Percentiles rank a stretch among this genome's conserved stretches.
These are phyloP conservation scores for Heliconius charithonia DNA, from an alignment of 2,888 invertebrate genomes.

Conservation along the genomic window DNA sequence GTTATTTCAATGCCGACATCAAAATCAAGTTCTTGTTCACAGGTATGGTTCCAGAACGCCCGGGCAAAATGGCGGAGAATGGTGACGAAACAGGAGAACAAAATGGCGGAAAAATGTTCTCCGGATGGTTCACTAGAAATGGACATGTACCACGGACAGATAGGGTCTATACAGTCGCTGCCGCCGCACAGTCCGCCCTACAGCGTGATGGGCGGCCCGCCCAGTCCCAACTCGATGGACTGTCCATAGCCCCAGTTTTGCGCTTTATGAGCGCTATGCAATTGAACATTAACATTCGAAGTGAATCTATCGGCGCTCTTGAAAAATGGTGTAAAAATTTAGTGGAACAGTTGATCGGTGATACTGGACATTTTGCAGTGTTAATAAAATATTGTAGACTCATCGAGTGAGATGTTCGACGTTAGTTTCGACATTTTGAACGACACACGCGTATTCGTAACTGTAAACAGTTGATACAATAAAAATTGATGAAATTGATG, in stretches of 20 bases:
- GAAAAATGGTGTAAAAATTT: slow-evolving; percentile 44
- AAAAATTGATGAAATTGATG: not conserved
- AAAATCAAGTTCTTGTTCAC: slow-evolving; percentile 74
- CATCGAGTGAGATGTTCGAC: not conserved
- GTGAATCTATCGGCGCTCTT: slow-evolving; percentile 45
- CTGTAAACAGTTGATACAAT: not conserved
- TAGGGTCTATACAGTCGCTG: slow-evolving; percentile 86
- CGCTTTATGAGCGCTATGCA: slow-evolving; percentile 72
- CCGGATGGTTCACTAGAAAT: slow-evolving; percentile 86
- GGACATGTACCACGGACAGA: slow-evolving; percentile 86
- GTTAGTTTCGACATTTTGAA: not conserved
- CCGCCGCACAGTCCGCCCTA: slow-evolving; percentile 88
- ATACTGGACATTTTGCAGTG: slow-evolving; percentile 30
- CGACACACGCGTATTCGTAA: not conserved
- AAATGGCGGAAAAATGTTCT: slow-evolving; percentile 88
- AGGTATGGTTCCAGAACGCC: slow-evolving; percentile 98
- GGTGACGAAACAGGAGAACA: slow-evolving; percentile 91
- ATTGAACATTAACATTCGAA: slow-evolving; percentile 52
- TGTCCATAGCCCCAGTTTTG: slow-evolving; percentile 86
- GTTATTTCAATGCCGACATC: slow-evolving; percentile 58
- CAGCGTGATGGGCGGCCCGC: slow-evolving; percentile 86
- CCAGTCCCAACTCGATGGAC: slow-evolving; percentile 89
- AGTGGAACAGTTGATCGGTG: slow-evolving; percentile 46
- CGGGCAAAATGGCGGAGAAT: slow-evolving; percentile 96
- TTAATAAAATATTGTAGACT: slow-evolving; percentile 4